Evolutionary conservation across 2,888 invertebrate species (phyloP), one percentile per base, ranked within the genome.

Genomic region (Falcaria lacertinaria): DNA sequence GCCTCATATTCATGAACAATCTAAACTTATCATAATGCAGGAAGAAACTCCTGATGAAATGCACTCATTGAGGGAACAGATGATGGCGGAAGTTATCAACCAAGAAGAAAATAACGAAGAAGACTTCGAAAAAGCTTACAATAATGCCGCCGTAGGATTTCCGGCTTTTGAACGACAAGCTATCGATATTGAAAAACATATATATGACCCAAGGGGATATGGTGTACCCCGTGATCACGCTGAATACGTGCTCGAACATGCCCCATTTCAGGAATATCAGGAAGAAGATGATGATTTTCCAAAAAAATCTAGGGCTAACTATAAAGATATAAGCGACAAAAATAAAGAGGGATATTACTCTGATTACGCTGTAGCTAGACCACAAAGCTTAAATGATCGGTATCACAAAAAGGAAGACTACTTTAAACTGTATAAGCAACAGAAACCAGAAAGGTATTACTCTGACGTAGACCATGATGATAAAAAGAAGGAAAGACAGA

Each of bases 101-200:
- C 68, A 74, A n/a, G 80, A 84, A 46, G 79, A 80, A 52, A 82
- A 87, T 41, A 81, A 69, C 34, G 89, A 90, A 56, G 78, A 89
- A 58, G 80, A 86, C 48, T 90, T 89, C 52, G 88, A 89, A 52
- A 81, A 80, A 39, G 81, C 80, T 2, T 90, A 89, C 42, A 78
- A 85, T 59, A 68, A 86, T 41, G 76, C 89, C 13, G 87, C 89
- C 0, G 69, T 70, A 41, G 89, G 88, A 4, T 90, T 89, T 45
- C 84, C 84, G 13, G 82, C 80, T 0, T 88, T 74, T 40, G 69
- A 74, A 34, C 53, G 58, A 11, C 64, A 74, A 34, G 50, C 71
- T 1, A 50, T 60, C 8, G 78, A 83, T 16, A 44, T 54, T 6
- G 87, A 86, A 54, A 83, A 79, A 47, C 76, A 82, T 14, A 77